These are phyloP conservation scores for Poeciliopsis turneri DNA, from an alignment of 2,797 vertebrate genomes.

Conservation along the genomic window DNA sequence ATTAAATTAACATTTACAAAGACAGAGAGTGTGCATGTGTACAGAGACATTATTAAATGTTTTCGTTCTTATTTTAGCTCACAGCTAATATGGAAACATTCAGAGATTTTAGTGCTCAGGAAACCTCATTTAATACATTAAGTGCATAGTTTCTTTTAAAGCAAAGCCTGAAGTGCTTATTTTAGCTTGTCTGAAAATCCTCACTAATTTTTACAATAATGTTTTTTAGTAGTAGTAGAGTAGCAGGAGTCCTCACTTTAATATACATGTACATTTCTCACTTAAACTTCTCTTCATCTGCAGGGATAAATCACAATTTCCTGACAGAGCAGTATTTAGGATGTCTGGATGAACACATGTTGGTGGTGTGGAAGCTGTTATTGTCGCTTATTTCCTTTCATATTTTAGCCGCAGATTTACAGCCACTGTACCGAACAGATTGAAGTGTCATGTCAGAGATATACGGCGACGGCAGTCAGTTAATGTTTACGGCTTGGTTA, in stretches of 20 bases:
- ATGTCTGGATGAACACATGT: conserved; percentile 46
- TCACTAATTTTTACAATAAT: not conserved
- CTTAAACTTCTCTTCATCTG: not conserved
- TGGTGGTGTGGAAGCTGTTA: conserved; percentile 40
- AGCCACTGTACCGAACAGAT: conserved; percentile 39
- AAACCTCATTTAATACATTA: conserved; percentile 20
- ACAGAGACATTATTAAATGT: conserved; percentile 45
- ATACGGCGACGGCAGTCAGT: conserved; percentile 34
- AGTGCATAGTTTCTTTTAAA: not conserved
- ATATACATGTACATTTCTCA: not conserved
- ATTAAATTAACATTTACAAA: conserved; percentile 51
- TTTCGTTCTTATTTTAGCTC: conserved; percentile 34
- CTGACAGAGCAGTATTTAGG: conserved; percentile 11
- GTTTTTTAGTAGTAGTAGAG: not conserved
- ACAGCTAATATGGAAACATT: conserved; percentile 62
- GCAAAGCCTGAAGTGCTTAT: not conserved
- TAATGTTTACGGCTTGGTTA: conserved; percentile 52
- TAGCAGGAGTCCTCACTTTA: not conserved
- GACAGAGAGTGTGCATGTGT: conserved; percentile 28
- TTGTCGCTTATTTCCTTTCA: conserved; percentile 48
- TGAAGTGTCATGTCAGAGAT: conserved; percentile 48
- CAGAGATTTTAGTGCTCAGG: conserved; percentile 19
- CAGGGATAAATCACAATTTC: not conserved
- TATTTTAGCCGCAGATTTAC: conserved; percentile 60
- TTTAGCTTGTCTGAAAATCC: not conserved